Evolutionary conservation across 1,140 invertebrate species (phyloP).

Genomic region (Heliconius melpomene): DNA sequence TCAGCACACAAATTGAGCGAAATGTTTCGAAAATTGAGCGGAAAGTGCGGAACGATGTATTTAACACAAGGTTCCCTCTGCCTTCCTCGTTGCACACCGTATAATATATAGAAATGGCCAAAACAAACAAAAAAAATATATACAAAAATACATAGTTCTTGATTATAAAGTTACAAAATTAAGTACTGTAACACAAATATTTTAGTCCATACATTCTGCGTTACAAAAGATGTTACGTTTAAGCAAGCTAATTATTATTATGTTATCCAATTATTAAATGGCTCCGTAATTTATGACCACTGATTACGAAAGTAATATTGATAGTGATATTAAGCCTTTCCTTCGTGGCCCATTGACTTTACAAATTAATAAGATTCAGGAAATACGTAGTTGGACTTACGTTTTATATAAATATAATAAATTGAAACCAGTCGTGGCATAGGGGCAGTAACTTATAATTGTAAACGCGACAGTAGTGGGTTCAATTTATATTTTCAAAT

Average conservation of each 20-base stretch:
- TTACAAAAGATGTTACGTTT: constrained; percentile 39
- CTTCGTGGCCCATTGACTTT: constrained; percentile 16
- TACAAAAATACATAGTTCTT: too few species aligned
- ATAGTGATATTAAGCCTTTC: constrained; percentile 18
- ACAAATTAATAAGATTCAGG: constrained; percentile 3
- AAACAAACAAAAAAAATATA: too few species aligned
- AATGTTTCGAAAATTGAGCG: too few species aligned
- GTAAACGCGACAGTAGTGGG: too few species aligned
- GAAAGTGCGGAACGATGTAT: too few species aligned
- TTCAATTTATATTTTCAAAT: too few species aligned
- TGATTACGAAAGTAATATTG: constrained; percentile 32
- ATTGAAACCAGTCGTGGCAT: not conserved
- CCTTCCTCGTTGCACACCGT: too few species aligned
- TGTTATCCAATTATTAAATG: constrained; percentile 35
- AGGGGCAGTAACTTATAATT: too few species aligned
- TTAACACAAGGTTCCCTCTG: too few species aligned
- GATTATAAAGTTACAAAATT: too few species aligned
- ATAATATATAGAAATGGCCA: too few species aligned
- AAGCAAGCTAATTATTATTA: constrained; percentile 25
- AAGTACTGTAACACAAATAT: not conserved
- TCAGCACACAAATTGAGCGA: too few species aligned
- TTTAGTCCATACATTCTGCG: not conserved
- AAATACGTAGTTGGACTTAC: not conserved
- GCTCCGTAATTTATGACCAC: constrained; percentile 28
- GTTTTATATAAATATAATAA: not conserved